These are phyloP conservation scores for Chiloscyllium plagiosum DNA, from an alignment of 2,113 vertebrate species.

Conservation along the genomic window DNA sequence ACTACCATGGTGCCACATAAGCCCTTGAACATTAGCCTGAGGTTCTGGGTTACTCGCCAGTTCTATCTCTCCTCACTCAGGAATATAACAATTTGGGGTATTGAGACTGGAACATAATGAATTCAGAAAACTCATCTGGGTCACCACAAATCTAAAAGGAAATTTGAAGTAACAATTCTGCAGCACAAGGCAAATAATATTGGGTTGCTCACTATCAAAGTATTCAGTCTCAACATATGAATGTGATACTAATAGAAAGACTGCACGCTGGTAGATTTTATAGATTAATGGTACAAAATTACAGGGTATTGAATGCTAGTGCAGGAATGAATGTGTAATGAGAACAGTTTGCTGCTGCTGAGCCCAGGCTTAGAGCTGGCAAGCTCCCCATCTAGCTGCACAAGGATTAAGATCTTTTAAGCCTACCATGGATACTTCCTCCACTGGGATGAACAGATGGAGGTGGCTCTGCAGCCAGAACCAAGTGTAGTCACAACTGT, in stretches of 20 bases:
- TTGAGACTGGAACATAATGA: no score
- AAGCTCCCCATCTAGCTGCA: background rate
- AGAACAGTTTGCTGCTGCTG: background rate
- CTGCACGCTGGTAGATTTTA: background rate
- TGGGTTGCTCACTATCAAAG: background rate
- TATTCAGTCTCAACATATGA: background rate
- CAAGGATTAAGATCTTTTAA: background rate
- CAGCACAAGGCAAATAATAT: background rate
- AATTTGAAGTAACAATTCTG: background rate
- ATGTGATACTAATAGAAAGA: background rate
- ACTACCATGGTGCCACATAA: no score
- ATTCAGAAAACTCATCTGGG: no score
- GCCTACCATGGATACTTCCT: background rate
- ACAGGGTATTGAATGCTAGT: background rate
- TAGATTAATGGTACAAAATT: background rate
- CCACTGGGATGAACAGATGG: background rate
- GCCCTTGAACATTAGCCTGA: no score
- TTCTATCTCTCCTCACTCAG: no score
- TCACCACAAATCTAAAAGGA: background rate
- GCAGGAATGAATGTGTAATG: background rate
- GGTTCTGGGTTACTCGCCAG: no score
- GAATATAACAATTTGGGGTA: no score
- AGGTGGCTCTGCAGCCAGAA: background rate
- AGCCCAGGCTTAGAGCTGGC: background rate
- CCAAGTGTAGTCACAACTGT: background rate